Evolutionary conservation across 2,888 invertebrate genomes (phyloP).

Genomic region (Apoda limacodes): DNA sequence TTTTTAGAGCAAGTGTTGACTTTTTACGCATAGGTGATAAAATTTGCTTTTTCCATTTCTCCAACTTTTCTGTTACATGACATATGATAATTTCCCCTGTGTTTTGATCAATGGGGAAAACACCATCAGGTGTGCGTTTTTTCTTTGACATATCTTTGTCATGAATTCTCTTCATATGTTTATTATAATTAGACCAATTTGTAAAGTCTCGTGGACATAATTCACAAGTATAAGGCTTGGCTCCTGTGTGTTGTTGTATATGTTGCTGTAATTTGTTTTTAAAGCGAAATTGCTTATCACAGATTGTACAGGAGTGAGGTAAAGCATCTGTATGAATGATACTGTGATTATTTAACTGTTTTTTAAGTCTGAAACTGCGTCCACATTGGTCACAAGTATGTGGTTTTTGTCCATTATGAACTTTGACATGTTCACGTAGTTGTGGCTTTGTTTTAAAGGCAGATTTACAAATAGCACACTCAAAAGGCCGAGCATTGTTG

Average conservation of each 20-base stretch:
- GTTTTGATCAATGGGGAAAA: constrained; percentile 36
- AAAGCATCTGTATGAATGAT: constrained; percentile 79
- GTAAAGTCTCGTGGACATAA: constrained; percentile 76
- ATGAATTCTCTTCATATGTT: constrained; percentile 81
- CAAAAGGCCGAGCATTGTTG: constrained; percentile 34
- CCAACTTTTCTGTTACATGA: constrained; percentile 28
- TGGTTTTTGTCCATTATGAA: constrained; percentile 34
- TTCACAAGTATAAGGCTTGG: constrained; percentile 76
- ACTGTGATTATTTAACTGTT: constrained; percentile 71
- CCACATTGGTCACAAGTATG: constrained; percentile 39
- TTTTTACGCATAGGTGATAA: too few species aligned
- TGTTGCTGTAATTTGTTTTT: constrained; percentile 78
- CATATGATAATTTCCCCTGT: constrained; percentile 30
- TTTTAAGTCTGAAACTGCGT: constrained; percentile 30
- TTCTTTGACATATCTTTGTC: constrained; percentile 52
- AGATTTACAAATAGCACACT: constrained; percentile 45
- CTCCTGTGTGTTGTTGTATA: constrained; percentile 74
- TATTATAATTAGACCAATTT: constrained; percentile 83
- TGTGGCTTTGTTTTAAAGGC: constrained; percentile 27
- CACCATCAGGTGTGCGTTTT: constrained; percentile 45
- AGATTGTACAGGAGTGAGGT: constrained; percentile 77
- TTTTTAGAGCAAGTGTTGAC: constrained; percentile 19
- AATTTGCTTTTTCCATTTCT: constrained; percentile 39
- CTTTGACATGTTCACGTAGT: constrained; percentile 31
- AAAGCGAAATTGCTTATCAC: constrained; percentile 77